These are phyloP conservation scores for Campopleginae sp. DNA, from an alignment of 2,888 invertebrate species.

Conservation along the genomic window DNA sequence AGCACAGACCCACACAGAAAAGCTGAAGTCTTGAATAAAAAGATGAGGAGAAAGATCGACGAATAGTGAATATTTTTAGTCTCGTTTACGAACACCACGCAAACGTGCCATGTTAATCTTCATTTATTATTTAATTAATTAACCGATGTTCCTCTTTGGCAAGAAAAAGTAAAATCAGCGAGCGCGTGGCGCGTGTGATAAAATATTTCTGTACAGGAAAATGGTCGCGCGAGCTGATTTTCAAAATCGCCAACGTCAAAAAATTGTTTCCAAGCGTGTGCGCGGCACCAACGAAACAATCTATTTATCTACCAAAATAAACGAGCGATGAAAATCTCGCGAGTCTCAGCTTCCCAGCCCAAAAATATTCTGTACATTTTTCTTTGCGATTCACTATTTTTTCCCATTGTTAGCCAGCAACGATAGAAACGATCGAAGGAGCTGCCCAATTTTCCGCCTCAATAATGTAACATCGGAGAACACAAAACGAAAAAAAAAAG, in stretches of 20 bases:
- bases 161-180: not conserved
- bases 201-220: slow-evolving; percentile 58
- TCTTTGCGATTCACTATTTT: slow-evolving; percentile 15
- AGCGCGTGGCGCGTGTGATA: slow-evolving; percentile 50
- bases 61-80: slow-evolving; percentile 1
- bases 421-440: slow-evolving; percentile 3
- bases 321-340: not conserved
- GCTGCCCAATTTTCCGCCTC: slow-evolving; percentile 13
- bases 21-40: not conserved
- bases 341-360: not conserved
- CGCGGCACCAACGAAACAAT: slow-evolving; percentile 71
- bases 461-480: slow-evolving; percentile 23
- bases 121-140: not conserved
- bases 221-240: not conserved
- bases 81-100: not conserved
- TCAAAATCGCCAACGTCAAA: slow-evolving; percentile 18
- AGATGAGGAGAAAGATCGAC: not conserved
- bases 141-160: not conserved
- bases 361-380: slow-evolving; percentile 10
- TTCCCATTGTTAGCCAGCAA: not conserved
- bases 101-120: not conserved
- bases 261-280: slow-evolving; percentile 58
- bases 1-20: not conserved
- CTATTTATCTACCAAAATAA: slow-evolving; percentile 77
- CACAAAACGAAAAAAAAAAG: slow-evolving; percentile 26